Evolutionary conservation across 2,797 vertebrate genomes (phyloP).

Genomic region (Muscicapa comitata): DNA sequence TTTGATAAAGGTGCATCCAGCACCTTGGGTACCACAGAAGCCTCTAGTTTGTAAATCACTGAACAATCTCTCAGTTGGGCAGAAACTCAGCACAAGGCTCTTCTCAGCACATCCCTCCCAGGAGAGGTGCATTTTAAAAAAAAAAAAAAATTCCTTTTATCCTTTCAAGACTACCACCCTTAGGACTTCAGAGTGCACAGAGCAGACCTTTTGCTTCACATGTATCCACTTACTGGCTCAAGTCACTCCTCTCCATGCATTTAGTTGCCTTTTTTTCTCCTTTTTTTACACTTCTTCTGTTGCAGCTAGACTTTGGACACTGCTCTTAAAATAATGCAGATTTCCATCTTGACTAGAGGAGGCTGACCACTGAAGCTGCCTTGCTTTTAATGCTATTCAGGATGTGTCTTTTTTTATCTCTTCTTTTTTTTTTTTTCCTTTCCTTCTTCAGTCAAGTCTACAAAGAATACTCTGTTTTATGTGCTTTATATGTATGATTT

Average conservation of each 20-base stretch:
- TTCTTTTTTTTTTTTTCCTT: neutral
- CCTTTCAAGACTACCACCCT: neutral
- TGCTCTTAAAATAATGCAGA: neutral
- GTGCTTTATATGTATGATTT: slow-evolving; percentile 45
- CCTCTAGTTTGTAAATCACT: neutral
- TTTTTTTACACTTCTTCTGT: neutral
- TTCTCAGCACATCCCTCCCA: neutral
- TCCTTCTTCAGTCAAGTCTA: slow-evolving; percentile 6
- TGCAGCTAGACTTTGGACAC: neutral
- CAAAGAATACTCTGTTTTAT: slow-evolving; percentile 61
- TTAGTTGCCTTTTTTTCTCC: neutral
- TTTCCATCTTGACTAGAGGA: neutral
- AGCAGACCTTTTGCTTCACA: accelerated
- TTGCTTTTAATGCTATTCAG: neutral
- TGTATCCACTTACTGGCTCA: neutral
- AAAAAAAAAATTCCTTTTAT: neutral
- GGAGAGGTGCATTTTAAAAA: neutral
- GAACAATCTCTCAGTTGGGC: neutral
- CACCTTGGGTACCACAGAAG: neutral
- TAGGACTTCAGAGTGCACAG: neutral
- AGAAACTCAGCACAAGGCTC: neutral
- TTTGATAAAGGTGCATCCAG: neutral
- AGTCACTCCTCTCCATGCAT: neutral
- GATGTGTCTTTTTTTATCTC: neutral
- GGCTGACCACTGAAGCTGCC: neutral